phyloP scores from a whole-genome alignment of 2,797 vertebrate species.

The Mormyrops boulengeri region DNA sequence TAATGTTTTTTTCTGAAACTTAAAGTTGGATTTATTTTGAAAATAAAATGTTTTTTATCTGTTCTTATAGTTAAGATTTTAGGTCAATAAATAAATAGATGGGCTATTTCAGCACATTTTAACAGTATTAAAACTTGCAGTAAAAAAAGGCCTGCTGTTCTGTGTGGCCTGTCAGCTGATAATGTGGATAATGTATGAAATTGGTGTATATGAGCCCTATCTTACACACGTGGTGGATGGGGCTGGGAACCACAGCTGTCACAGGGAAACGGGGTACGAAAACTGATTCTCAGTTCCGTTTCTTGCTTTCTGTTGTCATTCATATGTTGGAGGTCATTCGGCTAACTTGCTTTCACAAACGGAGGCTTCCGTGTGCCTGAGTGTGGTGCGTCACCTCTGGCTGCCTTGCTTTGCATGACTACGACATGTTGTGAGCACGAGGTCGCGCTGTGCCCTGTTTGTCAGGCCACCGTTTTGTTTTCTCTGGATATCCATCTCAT shows the following conservation, averaged over 20 bases:
- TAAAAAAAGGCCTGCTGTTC: background rate
- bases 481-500: background rate
- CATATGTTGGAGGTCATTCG: background rate
- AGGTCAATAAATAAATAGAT: background rate
- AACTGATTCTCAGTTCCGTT: background rate
- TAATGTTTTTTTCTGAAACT: background rate
- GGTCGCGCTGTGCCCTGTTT: background rate
- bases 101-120: background rate
- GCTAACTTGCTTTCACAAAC: background rate
- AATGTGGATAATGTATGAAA: background rate
- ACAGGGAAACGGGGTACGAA: background rate
- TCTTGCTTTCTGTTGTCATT: background rate
- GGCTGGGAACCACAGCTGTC: background rate
- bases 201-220: background rate
- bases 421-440: background rate
- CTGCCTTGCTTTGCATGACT: background rate
- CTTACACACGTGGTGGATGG: background rate
- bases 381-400: background rate
- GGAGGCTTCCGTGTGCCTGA: background rate
- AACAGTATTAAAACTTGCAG: background rate
- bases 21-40: background rate
- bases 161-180: background rate
- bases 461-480: background rate
- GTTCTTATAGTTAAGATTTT: background rate
- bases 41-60: background rate